Evolutionary conservation across 2,113 vertebrate species (phyloP), one percentile per base, ranked within the genome.

Genomic region (Tauraco erythrolophus): DNA sequence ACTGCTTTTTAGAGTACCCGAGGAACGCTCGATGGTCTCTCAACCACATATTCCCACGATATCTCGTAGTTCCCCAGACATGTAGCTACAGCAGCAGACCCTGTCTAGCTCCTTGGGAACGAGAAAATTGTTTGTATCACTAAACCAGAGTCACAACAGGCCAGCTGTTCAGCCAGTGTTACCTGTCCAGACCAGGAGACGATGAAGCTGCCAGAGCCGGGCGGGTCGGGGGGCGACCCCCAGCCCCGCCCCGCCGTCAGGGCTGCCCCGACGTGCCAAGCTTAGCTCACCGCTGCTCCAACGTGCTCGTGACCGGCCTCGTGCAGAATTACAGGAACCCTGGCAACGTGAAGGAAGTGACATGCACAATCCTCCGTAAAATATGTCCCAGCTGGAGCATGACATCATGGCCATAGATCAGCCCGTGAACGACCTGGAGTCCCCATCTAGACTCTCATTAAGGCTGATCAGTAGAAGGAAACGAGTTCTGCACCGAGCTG

Each of bases 221-320:
- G 23, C 28, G 3, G 2, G 13, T 45, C 1, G 22, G 25, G 3
- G 28, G 37, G 11, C 18, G 30, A 45, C 27, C n/a, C 35, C 9
- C 35, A 54, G 35, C 27, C 65, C 12, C 0, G 45, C 7, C 8
- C 8, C 33, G n/a, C 60, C 18, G 1, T 1, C 0, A 0, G 28
- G 0, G 43, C 70, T 5, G 31, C 50, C 50, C 35, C 0, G 0
- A 24, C 1, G 25, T 2, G 9, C 46, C 51, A 16, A 21, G 14
- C 46, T 13, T 8, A 50, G 62, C 78, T 90, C 53, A 22, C n/a
- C 13, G 28, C 58, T 19, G 50, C 64, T 46, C 31, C 14, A 11
- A 58, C 2, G 0, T 24, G 43, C 86, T 71, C 14, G 0, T 50
- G 5, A 5, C 80, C 33, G 35, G 35, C 50, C 25, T 84, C 5